Evolutionary conservation across 2,888 invertebrate species (phyloP), one percentile per base, ranked within the genome.

Genomic region (Scelioninae gen. 2): DNA sequence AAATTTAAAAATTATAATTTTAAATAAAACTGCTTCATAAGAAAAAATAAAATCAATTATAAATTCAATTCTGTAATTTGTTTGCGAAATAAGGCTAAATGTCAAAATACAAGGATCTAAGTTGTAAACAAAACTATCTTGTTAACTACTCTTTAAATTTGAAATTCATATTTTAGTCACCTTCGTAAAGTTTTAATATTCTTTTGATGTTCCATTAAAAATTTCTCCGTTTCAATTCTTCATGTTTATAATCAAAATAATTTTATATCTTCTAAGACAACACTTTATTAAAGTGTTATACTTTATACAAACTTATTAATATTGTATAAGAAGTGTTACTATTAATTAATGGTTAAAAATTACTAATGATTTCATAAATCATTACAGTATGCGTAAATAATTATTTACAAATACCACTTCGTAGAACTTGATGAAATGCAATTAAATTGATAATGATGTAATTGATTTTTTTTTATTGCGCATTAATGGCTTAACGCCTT

Each of bases 381-480:
- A 25, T 4, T 25, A 9, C 3, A 4, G 25, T 25, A 6, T 19
- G 19, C 10, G 35, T 46, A 46, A 57, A 31, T 58, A 58, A 58
- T 58, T 58, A 18, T 37, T 37, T 16, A 46, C 46, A 25, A 58
- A 58, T 46, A 16, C 13, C 37, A 13, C 37, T 37, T 48, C 43
- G 35, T 35, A 19, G 41, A 61, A 31, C 13, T 19, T 50, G 3
- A 16, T 46, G 7, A 60, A 41, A 25, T 9, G 41, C 41, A 53
- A 35, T 63, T 33, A 22, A 53, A 64, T 46, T 45, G n/a, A 22
- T 65, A 55, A 58, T 58, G 39, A 67, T 31, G 50, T 41, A 67
- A 67, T 50, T 67, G 65, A 57, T 41, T 57, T 46, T 45, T n/a
- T n/a, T 64, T 67, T 57, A 28, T 46, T 31, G 10, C 25, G 6